Evolutionary conservation across 2,888 invertebrate genomes (phyloP), one percentile per base, ranked within the genome.

Genomic region (Octonoba sinensis): DNA sequence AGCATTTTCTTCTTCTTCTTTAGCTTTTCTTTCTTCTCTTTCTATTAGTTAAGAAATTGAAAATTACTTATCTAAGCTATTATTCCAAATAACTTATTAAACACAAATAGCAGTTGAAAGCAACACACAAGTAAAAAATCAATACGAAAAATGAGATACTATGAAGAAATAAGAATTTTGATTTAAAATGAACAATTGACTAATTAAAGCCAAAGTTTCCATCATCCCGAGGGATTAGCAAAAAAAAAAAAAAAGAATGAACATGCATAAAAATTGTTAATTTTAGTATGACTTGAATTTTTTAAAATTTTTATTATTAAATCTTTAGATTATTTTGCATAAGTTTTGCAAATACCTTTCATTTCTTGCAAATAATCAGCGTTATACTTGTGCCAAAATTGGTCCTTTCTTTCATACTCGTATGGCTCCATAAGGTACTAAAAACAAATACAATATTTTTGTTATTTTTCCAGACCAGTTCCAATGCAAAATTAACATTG

Each of bases 331-430:
- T 54, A 20, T 15, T 49, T 13, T 49, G 13, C 51, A n/a, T n/a
- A 54, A 54, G n/a, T 36, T 36, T 1, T 1, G 11, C 36, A 36
- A 36, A 36, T 94, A 87, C 96, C 96, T 87, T 94, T 94, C 87
- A 94, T 93, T 73, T 97, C 93, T 86, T 92, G 92, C 77, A 99
- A 90, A 88, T 95, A 98, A 15, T 93, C 93, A 0, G 94, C 95
- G 88, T 99, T 97, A 1, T 95, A 90, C 87, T 92, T 92, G 87
- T 94, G 93, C 99, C 99, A 99, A 86, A 96, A 89, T 74, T 91
- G 90, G 16, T 94, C 93, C 89, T 99, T 99, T 76, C 93, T 91
- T 67, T 91, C 89, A 0, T 93, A 92, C 89, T 99, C 99, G 69
- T 92, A 92, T 57, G 93, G 93, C 1, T 91, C 92, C 90, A 96